Conservation (phyloP, 2,888 invertebrate genomes). For the Chouioia cunea region DNA sequence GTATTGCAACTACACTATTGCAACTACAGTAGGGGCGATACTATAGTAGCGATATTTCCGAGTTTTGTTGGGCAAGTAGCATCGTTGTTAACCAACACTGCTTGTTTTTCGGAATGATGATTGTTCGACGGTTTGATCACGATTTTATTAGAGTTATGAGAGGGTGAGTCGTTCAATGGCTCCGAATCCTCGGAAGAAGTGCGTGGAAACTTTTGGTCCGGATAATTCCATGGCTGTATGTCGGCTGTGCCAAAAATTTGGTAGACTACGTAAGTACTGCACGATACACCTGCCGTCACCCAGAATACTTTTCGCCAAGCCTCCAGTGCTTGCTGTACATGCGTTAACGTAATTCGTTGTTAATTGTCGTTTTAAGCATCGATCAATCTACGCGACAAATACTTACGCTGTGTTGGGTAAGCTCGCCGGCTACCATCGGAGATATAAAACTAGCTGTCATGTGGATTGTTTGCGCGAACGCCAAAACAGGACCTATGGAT, state of each 20-base stretch:
- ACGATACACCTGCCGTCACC: slow-evolving; percentile 73
- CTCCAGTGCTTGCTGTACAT: slow-evolving; percentile 63
- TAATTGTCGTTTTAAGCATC: neutral
- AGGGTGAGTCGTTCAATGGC: slow-evolving; percentile 60
- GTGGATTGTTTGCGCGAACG: slow-evolving; percentile 83
- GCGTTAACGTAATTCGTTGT: neutral
- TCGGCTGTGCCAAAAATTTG: slow-evolving; percentile 79
- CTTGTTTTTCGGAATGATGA: slow-evolving; percentile 45
- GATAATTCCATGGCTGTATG: slow-evolving; percentile 72
- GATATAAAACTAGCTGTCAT: slow-evolving; percentile 82
- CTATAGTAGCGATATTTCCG: too few species aligned
- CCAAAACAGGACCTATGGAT: slow-evolving; percentile 73
- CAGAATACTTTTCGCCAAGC: slow-evolving; percentile 78
- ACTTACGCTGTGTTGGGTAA: slow-evolving; percentile 74
- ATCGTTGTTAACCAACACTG: too few species aligned
- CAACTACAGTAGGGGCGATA: too few species aligned
- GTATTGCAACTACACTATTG: too few species aligned
- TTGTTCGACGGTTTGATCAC: slow-evolving; percentile 36
- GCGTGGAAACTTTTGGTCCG: slow-evolving; percentile 64
- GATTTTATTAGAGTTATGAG: slow-evolving; percentile 32
- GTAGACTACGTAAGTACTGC: slow-evolving; percentile 75
- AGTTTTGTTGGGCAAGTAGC: too few species aligned
- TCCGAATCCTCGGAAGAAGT: slow-evolving; percentile 62
- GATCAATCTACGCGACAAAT: slow-evolving; percentile 18
- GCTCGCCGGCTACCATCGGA: slow-evolving; percentile 75